phyloP scores from a whole-genome alignment of 2,888 invertebrate genomes.

The Phytoseiulus persimilis region DNA sequence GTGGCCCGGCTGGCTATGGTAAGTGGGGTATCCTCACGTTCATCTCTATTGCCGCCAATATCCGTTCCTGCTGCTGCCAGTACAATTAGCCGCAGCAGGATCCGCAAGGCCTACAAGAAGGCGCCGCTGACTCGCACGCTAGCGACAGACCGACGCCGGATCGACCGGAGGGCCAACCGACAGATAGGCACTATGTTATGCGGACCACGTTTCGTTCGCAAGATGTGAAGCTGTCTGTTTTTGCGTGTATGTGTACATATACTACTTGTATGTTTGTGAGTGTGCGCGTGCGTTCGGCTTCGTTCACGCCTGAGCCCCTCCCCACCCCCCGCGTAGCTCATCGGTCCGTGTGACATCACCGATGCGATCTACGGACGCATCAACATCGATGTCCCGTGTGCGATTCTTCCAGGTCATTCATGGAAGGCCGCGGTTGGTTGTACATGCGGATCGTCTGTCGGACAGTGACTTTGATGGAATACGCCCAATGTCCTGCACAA shows the following conservation, averaged over 20 bases:
- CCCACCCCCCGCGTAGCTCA: no score
- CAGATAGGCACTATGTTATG: constrained; percentile 5
- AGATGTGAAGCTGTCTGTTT: not conserved
- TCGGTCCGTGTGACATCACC: no score
- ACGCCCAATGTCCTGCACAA: no score
- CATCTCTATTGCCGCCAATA: constrained; percentile 30
- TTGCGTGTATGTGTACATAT: not conserved
- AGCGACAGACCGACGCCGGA: not conserved
- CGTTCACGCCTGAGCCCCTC: no score
- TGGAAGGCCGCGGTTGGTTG: no score
- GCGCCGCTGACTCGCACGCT: not conserved
- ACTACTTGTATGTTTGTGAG: not conserved
- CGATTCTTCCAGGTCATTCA: no score
- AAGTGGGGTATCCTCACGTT: constrained; percentile 30
- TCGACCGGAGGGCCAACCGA: not conserved
- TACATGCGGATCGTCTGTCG: no score
- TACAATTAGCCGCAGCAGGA: constrained; percentile 29
- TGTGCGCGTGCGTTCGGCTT: not conserved
- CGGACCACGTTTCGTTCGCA: not conserved
- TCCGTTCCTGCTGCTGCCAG: not conserved
- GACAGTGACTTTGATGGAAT: no score
- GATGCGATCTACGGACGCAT: no score
- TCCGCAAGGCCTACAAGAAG: not conserved
- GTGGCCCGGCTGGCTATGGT: not conserved
- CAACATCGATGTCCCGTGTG: no score